These are phyloP conservation scores for Avahi laniger DNA, from an alignment of 2,797 vertebrate species.

Conservation along the genomic window DNA sequence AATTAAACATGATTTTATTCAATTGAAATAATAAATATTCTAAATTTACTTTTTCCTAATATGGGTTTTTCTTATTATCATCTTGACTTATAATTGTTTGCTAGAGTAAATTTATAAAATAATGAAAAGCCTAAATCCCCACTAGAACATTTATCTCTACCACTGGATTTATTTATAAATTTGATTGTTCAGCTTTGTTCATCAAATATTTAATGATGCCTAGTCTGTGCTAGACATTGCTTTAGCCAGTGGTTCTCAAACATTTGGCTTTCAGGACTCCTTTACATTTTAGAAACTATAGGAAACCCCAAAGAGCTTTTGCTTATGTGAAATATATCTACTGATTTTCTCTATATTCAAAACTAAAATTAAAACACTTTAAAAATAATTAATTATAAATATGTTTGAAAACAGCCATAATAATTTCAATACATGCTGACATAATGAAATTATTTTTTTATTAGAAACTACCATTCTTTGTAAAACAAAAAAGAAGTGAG, in stretches of 20 bases:
- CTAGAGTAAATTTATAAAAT: not conserved
- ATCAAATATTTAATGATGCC: not conserved
- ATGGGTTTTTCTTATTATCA: not conserved
- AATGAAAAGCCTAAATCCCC: not conserved
- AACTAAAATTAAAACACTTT: not conserved
- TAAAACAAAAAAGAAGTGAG: not conserved
- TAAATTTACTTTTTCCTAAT: not conserved
- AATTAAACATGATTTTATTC: conserved; percentile 55
- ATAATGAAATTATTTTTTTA: not conserved
- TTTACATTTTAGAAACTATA: not conserved
- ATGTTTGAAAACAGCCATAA: not conserved
- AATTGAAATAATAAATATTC: conserved; percentile 29
- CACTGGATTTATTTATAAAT: not conserved
- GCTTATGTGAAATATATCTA: not conserved
- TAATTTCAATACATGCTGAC: not conserved
- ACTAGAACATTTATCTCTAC: not conserved
- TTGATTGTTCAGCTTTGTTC: not conserved
- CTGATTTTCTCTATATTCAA: not conserved
- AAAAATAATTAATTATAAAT: not conserved
- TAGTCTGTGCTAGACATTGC: not conserved
- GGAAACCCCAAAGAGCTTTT: not conserved
- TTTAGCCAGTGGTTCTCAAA: not conserved
- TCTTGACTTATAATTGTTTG: not conserved
- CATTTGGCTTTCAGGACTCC: not conserved
- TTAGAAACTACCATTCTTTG: not conserved